Evolutionary conservation across 2,113 vertebrate genomes (phyloP), one percentile per base, ranked within the genome.

Genomic region (Sciurus niger): DNA sequence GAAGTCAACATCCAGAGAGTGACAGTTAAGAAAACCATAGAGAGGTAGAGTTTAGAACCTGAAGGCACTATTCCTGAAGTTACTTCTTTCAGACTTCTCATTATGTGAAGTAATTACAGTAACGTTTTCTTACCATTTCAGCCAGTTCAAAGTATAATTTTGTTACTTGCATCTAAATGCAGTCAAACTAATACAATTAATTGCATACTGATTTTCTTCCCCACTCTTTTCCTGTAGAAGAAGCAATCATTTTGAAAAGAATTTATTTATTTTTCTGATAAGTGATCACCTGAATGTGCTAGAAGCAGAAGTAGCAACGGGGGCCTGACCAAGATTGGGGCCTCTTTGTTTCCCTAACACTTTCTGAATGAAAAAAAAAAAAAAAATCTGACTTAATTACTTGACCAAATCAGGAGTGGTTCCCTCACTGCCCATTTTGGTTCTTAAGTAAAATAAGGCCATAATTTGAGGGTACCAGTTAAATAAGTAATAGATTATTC

Each of bases 191-290:
- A n/a, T 73, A 46, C 4, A 92, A 9, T 32, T 82, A 46, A 46
- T 72, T 72, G 60, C 11, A 90, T 73, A 53, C 40, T 51, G 58
- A 70, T 34, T 84, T 65, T 43, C 8, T 67, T 13, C 30, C 20
- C 13, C 7, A 9, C 16, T 22, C 32, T 48, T 9, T 40, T 55
- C 5, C 20, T 34, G 2, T 28, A 76, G 48, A 65, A 53, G 85
- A 94, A 83, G n/a, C 43, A 67, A 55, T 40, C 18, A 67, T 80
- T 94, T 89, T 83, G 68, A 82, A 83, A 74, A 76, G 18, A 77
- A 34, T 67, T 76, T 22, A 51, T 68, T 55, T 18, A 68, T 68
- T 65, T 34, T 80, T 18, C 67, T 84, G 43, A 40, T 83, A 65
- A 40, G 30, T 86, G 17, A 68, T 55, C 46, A 18, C 77, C 46